phyloP scores from a whole-genome alignment of 2,888 invertebrate species.

The Agriopis leucophaearia region DNA sequence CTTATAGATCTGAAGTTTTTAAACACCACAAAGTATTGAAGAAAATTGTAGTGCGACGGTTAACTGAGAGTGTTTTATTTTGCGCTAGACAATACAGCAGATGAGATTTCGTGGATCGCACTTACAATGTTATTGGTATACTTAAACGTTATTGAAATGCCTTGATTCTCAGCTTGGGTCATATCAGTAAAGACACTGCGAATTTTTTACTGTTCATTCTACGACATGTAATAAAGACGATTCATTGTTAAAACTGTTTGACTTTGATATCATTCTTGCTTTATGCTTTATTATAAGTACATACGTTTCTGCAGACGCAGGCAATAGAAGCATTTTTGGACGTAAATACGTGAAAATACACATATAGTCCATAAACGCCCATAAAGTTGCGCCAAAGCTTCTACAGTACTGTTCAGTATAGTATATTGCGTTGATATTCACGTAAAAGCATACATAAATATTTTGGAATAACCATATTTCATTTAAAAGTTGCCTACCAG shows the following conservation, averaged over 20 bases:
- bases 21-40: too few species aligned
- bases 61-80: slow-evolving; percentile 4
- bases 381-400: too few species aligned
- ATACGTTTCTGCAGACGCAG: neutral
- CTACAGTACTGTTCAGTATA: too few species aligned
- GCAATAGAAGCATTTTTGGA: too few species aligned
- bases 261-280: slow-evolving; percentile 14
- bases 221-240: slow-evolving; percentile 33
- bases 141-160: slow-evolving; percentile 67
- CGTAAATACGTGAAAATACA: too few species aligned
- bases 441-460: too few species aligned
- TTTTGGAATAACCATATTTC: too few species aligned
- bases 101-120: slow-evolving; percentile 72
- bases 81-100: slow-evolving; percentile 45
- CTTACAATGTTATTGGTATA: slow-evolving; percentile 68
- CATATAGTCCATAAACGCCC: too few species aligned
- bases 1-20: too few species aligned
- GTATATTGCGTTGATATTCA: too few species aligned
- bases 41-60: too few species aligned
- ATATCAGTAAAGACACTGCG: slow-evolving; percentile 32
- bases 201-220: slow-evolving; percentile 29
- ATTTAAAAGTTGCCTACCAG: too few species aligned
- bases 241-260: slow-evolving; percentile 26
- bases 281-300: neutral
- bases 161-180: slow-evolving; percentile 55